These are phyloP conservation scores for Rana temporaria DNA, from an alignment of 2,113 vertebrate genomes.

Conservation along the genomic window DNA sequence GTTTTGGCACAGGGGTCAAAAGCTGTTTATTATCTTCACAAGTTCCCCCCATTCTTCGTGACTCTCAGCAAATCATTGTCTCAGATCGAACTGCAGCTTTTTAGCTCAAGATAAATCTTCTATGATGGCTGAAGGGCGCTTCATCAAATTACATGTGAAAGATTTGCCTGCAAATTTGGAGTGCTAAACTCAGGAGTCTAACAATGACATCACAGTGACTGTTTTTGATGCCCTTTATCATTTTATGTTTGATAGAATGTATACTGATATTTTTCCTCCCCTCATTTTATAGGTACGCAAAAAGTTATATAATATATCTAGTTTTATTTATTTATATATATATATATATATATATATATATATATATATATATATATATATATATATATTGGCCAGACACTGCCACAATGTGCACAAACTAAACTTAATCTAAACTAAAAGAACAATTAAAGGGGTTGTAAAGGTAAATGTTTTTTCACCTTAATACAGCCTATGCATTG, in stretches of 20 bases:
- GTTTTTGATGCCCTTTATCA: neutral
- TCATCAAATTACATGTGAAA: slow-evolving; percentile 45
- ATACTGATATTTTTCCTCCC: too few relatives aligned
- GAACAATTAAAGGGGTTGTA: too few relatives aligned
- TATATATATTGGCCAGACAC: too few relatives aligned
- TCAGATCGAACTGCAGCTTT: slow-evolving; percentile 17
- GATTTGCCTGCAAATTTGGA: slow-evolving; percentile 19
- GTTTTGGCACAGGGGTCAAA: slow-evolving; percentile 47
- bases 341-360: too few relatives aligned
- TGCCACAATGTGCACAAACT: too few relatives aligned
- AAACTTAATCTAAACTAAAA: too few relatives aligned
- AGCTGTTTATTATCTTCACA: slow-evolving; percentile 53
- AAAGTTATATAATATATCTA: too few relatives aligned
- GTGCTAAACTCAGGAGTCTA: slow-evolving; percentile 2
- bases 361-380: too few relatives aligned
- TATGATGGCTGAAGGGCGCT: slow-evolving; percentile 28
- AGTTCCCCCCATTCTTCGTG: slow-evolving; percentile 45
- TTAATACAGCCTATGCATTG: too few relatives aligned
- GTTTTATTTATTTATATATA: too few relatives aligned
- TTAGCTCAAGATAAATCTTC: slow-evolving; percentile 45
- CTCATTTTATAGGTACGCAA: too few relatives aligned
- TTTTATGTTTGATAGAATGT: neutral
- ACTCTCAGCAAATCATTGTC: slow-evolving; percentile 51
- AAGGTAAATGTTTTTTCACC: too few relatives aligned
- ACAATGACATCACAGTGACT: slow-evolving; percentile 14